These are phyloP conservation scores for Arizona elegans DNA, from an alignment of 2,113 vertebrate species.

Conservation along the genomic window DNA sequence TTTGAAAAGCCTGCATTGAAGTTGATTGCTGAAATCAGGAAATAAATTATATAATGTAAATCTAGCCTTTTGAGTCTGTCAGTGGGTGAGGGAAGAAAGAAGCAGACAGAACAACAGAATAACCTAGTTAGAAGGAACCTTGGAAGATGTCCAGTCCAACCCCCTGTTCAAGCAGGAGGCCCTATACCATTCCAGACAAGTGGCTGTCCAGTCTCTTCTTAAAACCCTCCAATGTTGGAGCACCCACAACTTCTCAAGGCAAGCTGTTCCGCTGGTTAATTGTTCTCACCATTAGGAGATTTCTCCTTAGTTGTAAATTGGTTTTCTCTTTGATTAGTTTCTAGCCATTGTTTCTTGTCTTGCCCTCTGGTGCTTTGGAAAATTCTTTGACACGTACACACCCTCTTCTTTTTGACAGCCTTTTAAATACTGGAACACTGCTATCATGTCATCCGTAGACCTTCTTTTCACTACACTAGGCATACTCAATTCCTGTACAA, in stretches of 20 bases:
- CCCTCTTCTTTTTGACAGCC: neutral
- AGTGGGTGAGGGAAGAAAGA: rapidly evolving
- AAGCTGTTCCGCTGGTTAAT: neutral
- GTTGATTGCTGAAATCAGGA: neutral
- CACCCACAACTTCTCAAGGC: neutral
- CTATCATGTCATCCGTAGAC: neutral
- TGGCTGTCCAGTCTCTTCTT: neutral
- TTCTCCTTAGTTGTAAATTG: neutral
- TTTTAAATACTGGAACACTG: neutral
- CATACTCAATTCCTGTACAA: neutral
- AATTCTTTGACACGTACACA: neutral
- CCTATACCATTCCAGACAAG: neutral
- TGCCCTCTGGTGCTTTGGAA: neutral
- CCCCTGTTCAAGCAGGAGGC: neutral
- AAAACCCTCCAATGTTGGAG: neutral
- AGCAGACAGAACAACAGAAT: neutral
- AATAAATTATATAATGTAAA: neutral
- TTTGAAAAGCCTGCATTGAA: neutral
- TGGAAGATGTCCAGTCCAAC: neutral
- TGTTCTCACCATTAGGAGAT: neutral
- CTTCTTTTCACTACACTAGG: neutral
- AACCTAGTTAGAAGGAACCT: neutral
- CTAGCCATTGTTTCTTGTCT: neutral
- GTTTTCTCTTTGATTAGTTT: neutral
- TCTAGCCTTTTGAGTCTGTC: neutral